Conservation (phyloP, 1,140 invertebrate genomes). For the Oncopeltus fasciatus region DNA sequence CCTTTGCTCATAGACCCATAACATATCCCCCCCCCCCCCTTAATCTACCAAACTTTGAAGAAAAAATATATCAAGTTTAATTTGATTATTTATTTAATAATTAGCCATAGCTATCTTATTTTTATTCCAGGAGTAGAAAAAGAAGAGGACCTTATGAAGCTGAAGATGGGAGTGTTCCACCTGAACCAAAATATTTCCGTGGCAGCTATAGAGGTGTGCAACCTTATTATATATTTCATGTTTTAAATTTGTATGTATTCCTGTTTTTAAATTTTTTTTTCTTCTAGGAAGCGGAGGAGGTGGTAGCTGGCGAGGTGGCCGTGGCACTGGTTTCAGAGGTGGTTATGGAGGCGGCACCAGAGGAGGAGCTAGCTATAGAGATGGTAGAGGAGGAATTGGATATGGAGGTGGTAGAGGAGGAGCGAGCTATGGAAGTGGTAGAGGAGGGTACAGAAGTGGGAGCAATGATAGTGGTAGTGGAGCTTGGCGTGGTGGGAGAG, state of each 20-base stretch:
- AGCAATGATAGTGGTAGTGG: not conserved
- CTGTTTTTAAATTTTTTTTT: no score
- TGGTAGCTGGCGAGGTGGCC: not conserved
- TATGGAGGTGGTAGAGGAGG: slow-evolving; percentile 10
- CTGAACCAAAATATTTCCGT: slow-evolving; percentile 29
- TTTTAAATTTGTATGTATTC: no score
- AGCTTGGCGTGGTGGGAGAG: not conserved
- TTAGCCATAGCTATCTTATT: not conserved
- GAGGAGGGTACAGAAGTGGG: slow-evolving; percentile 5
- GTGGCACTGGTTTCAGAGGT: not conserved
- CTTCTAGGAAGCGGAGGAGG: not conserved
- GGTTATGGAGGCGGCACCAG: slow-evolving; percentile 21
- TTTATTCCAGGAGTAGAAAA: not conserved
- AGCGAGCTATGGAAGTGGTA: not conserved
- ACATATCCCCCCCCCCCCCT: no score
- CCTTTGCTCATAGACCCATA: no score
- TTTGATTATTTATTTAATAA: no score
- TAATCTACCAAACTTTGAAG: no score
- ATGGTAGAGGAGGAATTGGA: not conserved
- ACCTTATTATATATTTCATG: not conserved
- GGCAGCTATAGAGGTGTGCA: slow-evolving; percentile 22
- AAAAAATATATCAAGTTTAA: not conserved
- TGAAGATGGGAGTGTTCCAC: slow-evolving; percentile 7
- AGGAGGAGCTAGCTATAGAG: slow-evolving; percentile 14
- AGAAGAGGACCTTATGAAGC: not conserved